These are phyloP conservation scores for Meteorus cinctellus DNA, from an alignment of 2,888 invertebrate species.

Conservation along the genomic window DNA sequence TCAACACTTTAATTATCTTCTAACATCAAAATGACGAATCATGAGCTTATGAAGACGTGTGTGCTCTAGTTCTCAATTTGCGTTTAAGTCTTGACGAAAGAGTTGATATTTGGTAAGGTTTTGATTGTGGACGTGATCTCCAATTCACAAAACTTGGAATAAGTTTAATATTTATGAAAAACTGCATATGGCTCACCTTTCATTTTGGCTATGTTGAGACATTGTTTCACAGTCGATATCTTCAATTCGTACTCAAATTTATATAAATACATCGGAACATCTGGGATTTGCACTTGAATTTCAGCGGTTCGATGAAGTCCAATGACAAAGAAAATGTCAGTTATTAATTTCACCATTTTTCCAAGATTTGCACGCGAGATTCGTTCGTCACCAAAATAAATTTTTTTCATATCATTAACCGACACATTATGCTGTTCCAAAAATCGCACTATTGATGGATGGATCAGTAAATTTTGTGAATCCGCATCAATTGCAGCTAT, in stretches of 20 bases:
- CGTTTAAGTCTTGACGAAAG: too few species aligned
- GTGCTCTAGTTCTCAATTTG: too few species aligned
- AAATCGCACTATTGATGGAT: slow-evolving; percentile 17
- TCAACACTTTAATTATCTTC: too few species aligned
- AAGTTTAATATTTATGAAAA: too few species aligned
- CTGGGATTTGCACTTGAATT: slow-evolving; percentile 12
- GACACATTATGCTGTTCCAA: slow-evolving; percentile 23
- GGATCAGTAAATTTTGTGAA: slow-evolving; percentile 11
- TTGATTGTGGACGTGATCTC: too few species aligned
- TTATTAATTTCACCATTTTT: background rate
- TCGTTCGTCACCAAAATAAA: slow-evolving; percentile 28
- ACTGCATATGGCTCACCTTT: background rate
- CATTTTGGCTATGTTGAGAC: background rate
- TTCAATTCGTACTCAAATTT: slow-evolving; percentile 38
- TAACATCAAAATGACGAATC: too few species aligned
- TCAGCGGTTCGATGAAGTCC: slow-evolving; percentile 34
- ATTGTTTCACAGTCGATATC: slow-evolving; percentile 11
- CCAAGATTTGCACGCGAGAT: slow-evolving; percentile 8
- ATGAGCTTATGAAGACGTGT: too few species aligned
- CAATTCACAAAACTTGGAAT: too few species aligned
- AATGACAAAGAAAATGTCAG: slow-evolving; percentile 8
- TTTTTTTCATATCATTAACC: slow-evolving; percentile 7
- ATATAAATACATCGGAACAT: slow-evolving; percentile 30
- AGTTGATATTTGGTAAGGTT: too few species aligned
- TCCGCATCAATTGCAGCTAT: slow-evolving; percentile 21